A percentile compares a stretch with the other conserved stretches of the same genome.
Evolutionary conservation across 2,113 vertebrate genomes (phyloP).

Genomic region (Oncorhynchus mykiss): DNA sequence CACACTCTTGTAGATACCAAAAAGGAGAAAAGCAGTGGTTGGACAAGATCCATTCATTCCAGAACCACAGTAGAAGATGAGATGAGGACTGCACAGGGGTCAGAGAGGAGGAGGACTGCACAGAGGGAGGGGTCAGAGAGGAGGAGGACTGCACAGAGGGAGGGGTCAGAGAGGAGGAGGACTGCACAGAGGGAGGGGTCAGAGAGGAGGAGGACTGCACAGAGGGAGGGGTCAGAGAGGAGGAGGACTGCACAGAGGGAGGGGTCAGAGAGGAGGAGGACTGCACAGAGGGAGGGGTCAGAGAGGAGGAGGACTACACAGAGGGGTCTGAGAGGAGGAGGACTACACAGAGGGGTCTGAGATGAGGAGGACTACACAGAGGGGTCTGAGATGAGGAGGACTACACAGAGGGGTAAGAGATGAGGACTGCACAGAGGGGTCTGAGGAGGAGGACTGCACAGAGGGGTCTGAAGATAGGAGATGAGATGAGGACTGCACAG

Average conservation of each 20-base stretch:
- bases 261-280: too few relatives aligned
- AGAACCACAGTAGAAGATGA: too few relatives aligned
- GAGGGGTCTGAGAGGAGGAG: too few relatives aligned
- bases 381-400: not conserved
- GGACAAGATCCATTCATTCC: slow-evolving; percentile 7
- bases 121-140: not conserved
- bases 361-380: not conserved
- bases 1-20: slow-evolving; percentile 4
- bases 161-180: not conserved
- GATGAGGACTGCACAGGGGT: not conserved
- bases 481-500: not conserved
- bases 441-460: too few relatives aligned
- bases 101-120: too few relatives aligned
- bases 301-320: too few relatives aligned
- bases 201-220: too few relatives aligned
- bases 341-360: not conserved
- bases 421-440: too few relatives aligned
- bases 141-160: not conserved
- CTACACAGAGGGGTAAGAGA: not conserved
- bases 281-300: not conserved
- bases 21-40: slow-evolving; percentile 14
- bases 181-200: not conserved
- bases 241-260: not conserved
- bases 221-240: too few relatives aligned
- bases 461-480: not conserved